Evolutionary conservation across 2,113 vertebrate species (phyloP), one percentile per base, ranked within the genome.

Genomic region (Cardinalis cardinalis): DNA sequence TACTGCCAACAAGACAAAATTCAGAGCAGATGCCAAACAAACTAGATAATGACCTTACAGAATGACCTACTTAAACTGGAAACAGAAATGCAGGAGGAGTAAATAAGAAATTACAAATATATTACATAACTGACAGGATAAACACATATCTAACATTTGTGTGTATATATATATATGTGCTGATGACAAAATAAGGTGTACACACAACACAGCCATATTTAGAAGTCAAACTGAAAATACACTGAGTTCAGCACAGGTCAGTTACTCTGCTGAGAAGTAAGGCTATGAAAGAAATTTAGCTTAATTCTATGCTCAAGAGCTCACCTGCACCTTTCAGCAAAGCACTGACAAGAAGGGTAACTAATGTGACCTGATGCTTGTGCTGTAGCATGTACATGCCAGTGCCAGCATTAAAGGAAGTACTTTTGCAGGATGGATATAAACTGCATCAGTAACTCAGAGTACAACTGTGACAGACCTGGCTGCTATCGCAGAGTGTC

Each of bases 141-240:
- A 78, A 10, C 5, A 48, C 7, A 34, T 7, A 34, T 3, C 2
- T 15, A 56, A 16, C 23, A 82, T 34, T 77, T 66, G 7, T 59
- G 18, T 15, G 3, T 41, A 3, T 41, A 7, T 16, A 41, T 41
- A 3, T 4, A 13, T 5, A 32, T 2, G 3, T 5, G 3, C 10
- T 26, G 19, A 73, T 55, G 26, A 73, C 32, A 73, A 86, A 83
- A 58, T 12, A 12, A 70, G 52, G 8, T 5, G 3, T 7, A 29
- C 10, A 49, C 7, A 48, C 14, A 58, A 49, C 7, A 44, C 34
- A 52, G 32, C 9, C 32, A 38, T 29, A 34, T 38, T 32, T 19
- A 77, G 20, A 15, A 81, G 20, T 20, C 43, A 61, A 49, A 31
- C 26, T 68, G 48, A 79, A 83, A 75, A 68, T 24, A 65, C n/a